Conservation (phyloP, 2,888 invertebrate species). For the Galerucella nymphaeae region DNA sequence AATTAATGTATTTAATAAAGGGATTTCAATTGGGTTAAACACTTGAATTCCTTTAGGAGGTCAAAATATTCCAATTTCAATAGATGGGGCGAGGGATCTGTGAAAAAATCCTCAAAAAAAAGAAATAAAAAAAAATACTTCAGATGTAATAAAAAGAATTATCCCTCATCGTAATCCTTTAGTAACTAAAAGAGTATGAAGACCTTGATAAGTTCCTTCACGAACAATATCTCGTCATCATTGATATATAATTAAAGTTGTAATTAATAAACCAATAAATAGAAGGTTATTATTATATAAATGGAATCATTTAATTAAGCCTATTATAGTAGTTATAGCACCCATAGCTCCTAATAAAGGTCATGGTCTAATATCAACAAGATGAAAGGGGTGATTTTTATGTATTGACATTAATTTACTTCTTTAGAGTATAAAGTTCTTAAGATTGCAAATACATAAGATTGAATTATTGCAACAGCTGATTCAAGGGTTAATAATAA, state of each 20-base stretch:
- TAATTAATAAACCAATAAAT: conserved; percentile 66
- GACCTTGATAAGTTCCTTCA: conserved; percentile 75
- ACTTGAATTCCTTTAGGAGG: no score
- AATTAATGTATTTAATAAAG: conserved; percentile 79
- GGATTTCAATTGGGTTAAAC: conserved; percentile 72
- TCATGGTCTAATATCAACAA: conserved; percentile 76
- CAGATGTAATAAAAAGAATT: conserved; percentile 79
- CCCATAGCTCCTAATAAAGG: conserved; percentile 71
- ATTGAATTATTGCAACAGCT: conserved; percentile 74
- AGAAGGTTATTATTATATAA: conserved; percentile 68
- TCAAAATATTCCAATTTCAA: no score
- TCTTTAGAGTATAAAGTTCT: conserved; percentile 76
- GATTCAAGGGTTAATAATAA: conserved; percentile 22
- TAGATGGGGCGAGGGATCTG: no score
- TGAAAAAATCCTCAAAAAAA: conserved; percentile 65
- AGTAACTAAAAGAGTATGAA: conserved; percentile 71
- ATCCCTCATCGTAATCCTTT: conserved; percentile 76
- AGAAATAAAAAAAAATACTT: conserved; percentile 73
- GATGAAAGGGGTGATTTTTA: conserved; percentile 73
- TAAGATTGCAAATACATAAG: conserved; percentile 75
- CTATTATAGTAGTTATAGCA: conserved; percentile 69
- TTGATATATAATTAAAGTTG: conserved; percentile 70
- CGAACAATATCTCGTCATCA: conserved; percentile 79
- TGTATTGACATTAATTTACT: conserved; percentile 68
- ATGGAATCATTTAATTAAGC: conserved; percentile 74